Evolutionary conservation across 2,888 invertebrate species (phyloP), one percentile per base, ranked within the genome.

Genomic region (Eueremaeus valkanovi): DNA sequence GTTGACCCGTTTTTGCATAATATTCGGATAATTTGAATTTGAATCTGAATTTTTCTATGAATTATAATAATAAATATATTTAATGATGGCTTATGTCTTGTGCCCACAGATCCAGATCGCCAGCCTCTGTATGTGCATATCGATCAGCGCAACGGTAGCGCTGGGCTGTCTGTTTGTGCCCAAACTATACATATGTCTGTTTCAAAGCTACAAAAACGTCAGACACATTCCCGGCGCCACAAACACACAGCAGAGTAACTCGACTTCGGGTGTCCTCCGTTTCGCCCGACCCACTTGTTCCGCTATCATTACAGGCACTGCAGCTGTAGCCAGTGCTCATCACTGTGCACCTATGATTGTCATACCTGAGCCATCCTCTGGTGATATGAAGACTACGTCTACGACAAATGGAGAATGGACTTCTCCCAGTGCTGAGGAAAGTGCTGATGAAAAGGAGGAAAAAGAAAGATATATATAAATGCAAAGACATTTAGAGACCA

Each of bases 201-300:
- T 90, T 81, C 90, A 91, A 82, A 91, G 91, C 0, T 89, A 90
- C 83, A 91, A 91, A 82, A 92, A 91, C 82, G 89, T 90, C 2
- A 86, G 27, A 36, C 33, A 68, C 36, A 51, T 42, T 21, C 45
- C 74, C 6, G 51, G 42, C 13, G 24, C 31, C 24, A n/a, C n/a
- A n/a, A 70, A 55, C 18, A 75, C 75, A 11, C 72, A 51, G 21
- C 33, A 51, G n/a, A 31, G 70, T 27, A 76, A 68, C 33, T 76
- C 77, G 3, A 66, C 75, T 8, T 75, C 75, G 9, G 55, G 70
- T 40, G 72, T 63, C 13, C 61, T 76, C n/a, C 66, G 76, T 13
- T 76, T 76, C 33, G 58, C 72, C 29, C 33, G 73, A 40, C 73
- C 76, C 8, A 75, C 58, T 0, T 51, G 45, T 40, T 72, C 70